Conservation (phyloP, 2,113 vertebrate species). For the Climacteris rufus region DNA sequence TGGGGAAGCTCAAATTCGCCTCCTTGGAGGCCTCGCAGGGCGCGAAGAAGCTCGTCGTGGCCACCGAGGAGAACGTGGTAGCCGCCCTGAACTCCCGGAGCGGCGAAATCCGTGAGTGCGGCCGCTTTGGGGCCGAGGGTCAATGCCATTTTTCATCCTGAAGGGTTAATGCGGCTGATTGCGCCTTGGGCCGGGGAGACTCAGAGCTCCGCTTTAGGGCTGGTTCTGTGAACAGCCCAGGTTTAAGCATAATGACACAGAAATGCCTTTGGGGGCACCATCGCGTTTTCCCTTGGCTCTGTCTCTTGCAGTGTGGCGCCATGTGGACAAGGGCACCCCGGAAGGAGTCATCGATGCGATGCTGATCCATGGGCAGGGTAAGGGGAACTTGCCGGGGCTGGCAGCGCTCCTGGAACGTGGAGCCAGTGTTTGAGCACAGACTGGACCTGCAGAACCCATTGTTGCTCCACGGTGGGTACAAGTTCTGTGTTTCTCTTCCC, state of each 20-base stretch:
- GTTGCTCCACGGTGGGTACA: accelerated
- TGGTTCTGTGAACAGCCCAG: accelerated
- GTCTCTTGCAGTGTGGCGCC: conserved; percentile 85
- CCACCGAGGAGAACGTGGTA: conserved; percentile 92
- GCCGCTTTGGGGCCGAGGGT: accelerated
- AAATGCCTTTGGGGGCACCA: accelerated
- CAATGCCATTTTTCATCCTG: accelerated
- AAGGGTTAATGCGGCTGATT: accelerated
- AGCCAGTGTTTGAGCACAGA: accelerated
- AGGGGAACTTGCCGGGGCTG: neutral
- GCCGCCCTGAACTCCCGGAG: conserved; percentile 89
- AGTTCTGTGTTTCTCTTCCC: neutral
- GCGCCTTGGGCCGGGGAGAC: no score
- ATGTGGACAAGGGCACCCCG: conserved; percentile 85
- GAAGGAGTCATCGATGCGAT: conserved; percentile 86
- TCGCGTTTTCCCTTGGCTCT: accelerated
- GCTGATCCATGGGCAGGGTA: conserved; percentile 89
- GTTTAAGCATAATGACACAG: accelerated
- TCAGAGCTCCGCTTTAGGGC: neutral
- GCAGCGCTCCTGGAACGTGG: accelerated
- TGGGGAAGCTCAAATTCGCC: conserved; percentile 90
- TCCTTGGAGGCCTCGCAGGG: conserved; percentile 86
- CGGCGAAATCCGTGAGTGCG: conserved; percentile 88
- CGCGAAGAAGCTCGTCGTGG: conserved; percentile 89
- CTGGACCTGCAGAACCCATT: neutral